These are phyloP conservation scores for Macropus fuliginosus DNA, from an alignment of 2,797 vertebrate species.

Conservation along the genomic window DNA sequence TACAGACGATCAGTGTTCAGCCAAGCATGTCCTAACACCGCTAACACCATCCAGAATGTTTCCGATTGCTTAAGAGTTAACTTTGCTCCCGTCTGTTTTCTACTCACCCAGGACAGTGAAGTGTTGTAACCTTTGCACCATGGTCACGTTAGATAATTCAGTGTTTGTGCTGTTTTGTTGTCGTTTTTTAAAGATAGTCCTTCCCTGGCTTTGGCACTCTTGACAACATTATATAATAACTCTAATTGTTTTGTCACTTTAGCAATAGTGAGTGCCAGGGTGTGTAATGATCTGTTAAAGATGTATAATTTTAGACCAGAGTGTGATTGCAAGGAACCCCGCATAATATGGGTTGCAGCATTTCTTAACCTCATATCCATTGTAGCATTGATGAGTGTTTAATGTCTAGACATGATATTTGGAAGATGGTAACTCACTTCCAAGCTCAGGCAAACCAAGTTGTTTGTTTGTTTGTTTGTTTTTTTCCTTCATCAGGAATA, in stretches of 20 bases:
- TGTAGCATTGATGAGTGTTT: not conserved
- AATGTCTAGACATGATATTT: constrained; percentile 25
- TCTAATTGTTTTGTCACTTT: not conserved
- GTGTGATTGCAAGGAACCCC: not conserved
- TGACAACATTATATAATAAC: not conserved
- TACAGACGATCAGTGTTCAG: constrained; percentile 81
- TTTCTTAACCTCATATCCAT: not conserved
- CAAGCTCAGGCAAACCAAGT: constrained; percentile 76
- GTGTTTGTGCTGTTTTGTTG: not conserved
- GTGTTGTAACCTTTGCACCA: constrained; percentile 57
- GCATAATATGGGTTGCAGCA: not conserved
- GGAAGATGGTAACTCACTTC: constrained; percentile 69
- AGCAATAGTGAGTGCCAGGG: not conserved
- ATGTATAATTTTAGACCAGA: not conserved
- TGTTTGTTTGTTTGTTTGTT: not conserved
- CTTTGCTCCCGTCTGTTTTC: constrained; percentile 66
- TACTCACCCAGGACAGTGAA: constrained; percentile 57
- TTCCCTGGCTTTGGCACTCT: not conserved
- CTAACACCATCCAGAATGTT: constrained; percentile 84
- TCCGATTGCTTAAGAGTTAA: constrained; percentile 80
- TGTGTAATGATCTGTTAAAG: not conserved
- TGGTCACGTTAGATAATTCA: not conserved
- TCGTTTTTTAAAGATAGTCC: not conserved
- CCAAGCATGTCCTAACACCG: constrained; percentile 86
- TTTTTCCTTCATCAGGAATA: constrained; percentile 45